Evolutionary conservation across 2,888 invertebrate species (phyloP).

Genomic region (Scelioninae gen. 1): DNA sequence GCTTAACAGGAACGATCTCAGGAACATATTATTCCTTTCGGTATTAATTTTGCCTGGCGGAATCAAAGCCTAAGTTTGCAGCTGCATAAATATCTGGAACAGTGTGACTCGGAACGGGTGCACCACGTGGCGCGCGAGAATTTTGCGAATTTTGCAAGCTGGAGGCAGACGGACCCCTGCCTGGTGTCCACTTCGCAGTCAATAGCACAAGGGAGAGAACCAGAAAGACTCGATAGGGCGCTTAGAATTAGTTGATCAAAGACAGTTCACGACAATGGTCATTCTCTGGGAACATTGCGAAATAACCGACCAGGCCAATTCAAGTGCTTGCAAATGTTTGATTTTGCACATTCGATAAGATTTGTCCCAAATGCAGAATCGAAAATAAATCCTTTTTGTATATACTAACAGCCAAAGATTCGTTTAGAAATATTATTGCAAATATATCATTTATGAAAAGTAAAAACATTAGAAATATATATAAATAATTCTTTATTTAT

Average conservation of each 20-base stretch:
- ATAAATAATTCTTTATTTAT: too few species aligned
- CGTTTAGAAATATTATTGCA: too few species aligned
- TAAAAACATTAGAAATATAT: too few species aligned
- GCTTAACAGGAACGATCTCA: too few species aligned
- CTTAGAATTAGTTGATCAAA: constrained; percentile 50
- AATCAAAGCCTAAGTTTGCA: constrained; percentile 20
- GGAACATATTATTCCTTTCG: too few species aligned
- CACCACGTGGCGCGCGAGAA: constrained; percentile 17
- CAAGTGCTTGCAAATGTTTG: background rate
- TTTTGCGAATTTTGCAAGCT: constrained; percentile 38
- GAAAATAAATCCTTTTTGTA: too few species aligned
- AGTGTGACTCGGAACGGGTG: constrained; percentile 24
- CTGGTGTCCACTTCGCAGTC: constrained; percentile 42
- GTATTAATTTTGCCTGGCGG: constrained; percentile 7
- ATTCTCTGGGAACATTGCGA: constrained; percentile 28
- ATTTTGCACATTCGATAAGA: too few species aligned
- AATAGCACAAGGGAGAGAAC: constrained; percentile 43
- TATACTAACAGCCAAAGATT: too few species aligned
- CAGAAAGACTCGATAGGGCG: constrained; percentile 60
- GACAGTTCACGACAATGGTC: constrained; percentile 41
- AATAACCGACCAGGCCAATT: constrained; percentile 4
- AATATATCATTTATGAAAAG: too few species aligned
- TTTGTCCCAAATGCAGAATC: too few species aligned
- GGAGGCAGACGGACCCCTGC: constrained; percentile 49
- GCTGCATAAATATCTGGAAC: constrained; percentile 53